These are phyloP conservation scores for Troides helena DNA, from an alignment of 2,888 invertebrate species.

Conservation along the genomic window DNA sequence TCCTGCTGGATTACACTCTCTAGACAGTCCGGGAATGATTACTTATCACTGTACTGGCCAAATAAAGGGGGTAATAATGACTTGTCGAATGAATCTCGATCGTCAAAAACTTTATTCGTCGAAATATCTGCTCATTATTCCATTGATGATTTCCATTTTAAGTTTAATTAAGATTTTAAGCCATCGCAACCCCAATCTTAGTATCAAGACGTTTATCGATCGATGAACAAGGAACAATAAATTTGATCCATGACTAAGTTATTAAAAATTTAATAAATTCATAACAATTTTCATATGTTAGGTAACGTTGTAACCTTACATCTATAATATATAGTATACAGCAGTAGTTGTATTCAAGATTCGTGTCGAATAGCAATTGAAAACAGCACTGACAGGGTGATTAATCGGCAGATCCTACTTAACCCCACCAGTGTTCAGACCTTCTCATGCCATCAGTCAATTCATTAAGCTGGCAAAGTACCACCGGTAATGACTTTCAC, in stretches of 20 bases:
- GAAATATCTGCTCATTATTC: constrained; percentile 30
- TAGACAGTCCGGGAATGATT: constrained; percentile 76
- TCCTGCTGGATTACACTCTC: constrained; percentile 75
- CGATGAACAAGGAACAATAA: not conserved
- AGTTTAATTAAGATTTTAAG: not conserved
- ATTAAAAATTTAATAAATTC: not conserved
- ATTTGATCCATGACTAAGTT: not conserved
- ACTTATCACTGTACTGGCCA: constrained; percentile 62
- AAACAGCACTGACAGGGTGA: constrained; percentile 76
- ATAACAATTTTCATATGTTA: not conserved
- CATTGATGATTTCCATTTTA: constrained; percentile 24
- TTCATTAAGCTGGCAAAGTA: constrained; percentile 80
- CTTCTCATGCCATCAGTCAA: constrained; percentile 77
- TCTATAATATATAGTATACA: not conserved
- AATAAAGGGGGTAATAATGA: constrained; percentile 54
- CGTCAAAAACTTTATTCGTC: constrained; percentile 24
- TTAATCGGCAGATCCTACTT: constrained; percentile 77
- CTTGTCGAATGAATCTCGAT: constrained; percentile 40
- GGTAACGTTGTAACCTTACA: not conserved
- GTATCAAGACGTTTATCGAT: not conserved
- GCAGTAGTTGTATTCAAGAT: constrained; percentile 36
- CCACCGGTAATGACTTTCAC: constrained; percentile 74
- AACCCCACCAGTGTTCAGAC: constrained; percentile 75
- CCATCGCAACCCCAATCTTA: not conserved
- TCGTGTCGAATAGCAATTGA: constrained; percentile 75